Conservation (phyloP, 2,797 vertebrate genomes). For the Otus scops region DNA sequence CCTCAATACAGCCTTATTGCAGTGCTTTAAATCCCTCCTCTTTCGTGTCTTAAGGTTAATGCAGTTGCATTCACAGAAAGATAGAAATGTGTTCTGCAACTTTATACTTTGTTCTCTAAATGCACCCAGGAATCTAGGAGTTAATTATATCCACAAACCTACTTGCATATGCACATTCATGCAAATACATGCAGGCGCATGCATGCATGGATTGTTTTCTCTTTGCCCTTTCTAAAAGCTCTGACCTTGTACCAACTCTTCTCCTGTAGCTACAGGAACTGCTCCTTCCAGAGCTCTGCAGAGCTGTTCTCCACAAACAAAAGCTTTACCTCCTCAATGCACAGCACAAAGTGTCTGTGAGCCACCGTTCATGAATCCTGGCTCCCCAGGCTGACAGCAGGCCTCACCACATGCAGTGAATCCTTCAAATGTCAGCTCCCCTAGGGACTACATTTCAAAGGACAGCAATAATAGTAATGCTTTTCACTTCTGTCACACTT, state of each 20-base stretch:
- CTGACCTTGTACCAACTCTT: slow-evolving; percentile 32
- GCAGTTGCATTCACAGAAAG: not conserved
- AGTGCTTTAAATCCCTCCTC: slow-evolving; percentile 17
- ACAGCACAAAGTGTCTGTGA: not conserved
- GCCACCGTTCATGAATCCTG: not conserved
- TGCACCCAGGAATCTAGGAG: not conserved
- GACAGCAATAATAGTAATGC: not conserved
- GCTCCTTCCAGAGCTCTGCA: slow-evolving; percentile 8
- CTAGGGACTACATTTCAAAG: not conserved
- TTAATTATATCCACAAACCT: not conserved
- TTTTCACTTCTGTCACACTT: not conserved
- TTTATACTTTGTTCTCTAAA: not conserved
- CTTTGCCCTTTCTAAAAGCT: not conserved
- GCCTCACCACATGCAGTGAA: not conserved
- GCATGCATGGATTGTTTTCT: not conserved
- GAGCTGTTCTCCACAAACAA: not conserved
- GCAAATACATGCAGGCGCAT: not conserved
- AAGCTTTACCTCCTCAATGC: not conserved
- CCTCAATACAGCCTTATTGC: not conserved
- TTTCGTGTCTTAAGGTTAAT: not conserved
- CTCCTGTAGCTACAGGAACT: not conserved
- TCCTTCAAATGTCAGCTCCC: slow-evolving; percentile 3
- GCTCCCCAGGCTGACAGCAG: not conserved
- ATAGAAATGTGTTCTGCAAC: not conserved
- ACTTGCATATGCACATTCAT: not conserved